Evolutionary conservation across 2,888 invertebrate species (phyloP).

Genomic region (Aphodius sticticus): DNA sequence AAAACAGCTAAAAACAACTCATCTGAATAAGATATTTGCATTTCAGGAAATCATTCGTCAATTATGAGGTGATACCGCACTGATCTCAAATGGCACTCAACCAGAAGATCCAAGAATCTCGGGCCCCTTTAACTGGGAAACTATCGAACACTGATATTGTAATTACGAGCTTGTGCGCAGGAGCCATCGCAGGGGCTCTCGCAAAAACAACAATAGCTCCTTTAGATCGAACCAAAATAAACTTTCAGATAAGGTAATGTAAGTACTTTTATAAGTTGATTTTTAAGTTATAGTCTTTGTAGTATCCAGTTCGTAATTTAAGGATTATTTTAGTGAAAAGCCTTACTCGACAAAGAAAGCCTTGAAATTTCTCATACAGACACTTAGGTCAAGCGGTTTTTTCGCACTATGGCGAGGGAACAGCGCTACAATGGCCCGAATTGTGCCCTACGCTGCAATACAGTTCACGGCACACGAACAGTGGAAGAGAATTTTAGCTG

Average conservation of each 20-base stretch:
- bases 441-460: conserved; percentile 96
- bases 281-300: neutral
- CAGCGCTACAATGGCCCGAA: conserved; percentile 97
- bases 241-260: conserved; percentile 87
- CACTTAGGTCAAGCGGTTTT: conserved; percentile 80
- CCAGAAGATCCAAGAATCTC: conserved; percentile 37
- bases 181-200: conserved; percentile 92
- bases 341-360: conserved; percentile 80
- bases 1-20: neutral
- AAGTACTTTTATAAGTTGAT: conserved; percentile 43
- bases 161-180: conserved; percentile 85
- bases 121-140: conserved; percentile 34
- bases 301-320: conserved; percentile 19
- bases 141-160: conserved; percentile 69
- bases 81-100: conserved; percentile 42
- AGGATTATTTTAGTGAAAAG: conserved; percentile 60
- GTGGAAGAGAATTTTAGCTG: conserved; percentile 83
- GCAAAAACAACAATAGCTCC: conserved; percentile 98
- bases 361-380: conserved; percentile 69
- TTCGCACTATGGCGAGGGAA: conserved; percentile 95
- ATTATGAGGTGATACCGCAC: conserved; percentile 46
- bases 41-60: conserved; percentile 31
- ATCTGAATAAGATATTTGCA: neutral
- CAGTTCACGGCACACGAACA: conserved; percentile 99
- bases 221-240: conserved; percentile 96